Conservation (phyloP, 2,797 vertebrate species). For the Prunella strophiata region DNA sequence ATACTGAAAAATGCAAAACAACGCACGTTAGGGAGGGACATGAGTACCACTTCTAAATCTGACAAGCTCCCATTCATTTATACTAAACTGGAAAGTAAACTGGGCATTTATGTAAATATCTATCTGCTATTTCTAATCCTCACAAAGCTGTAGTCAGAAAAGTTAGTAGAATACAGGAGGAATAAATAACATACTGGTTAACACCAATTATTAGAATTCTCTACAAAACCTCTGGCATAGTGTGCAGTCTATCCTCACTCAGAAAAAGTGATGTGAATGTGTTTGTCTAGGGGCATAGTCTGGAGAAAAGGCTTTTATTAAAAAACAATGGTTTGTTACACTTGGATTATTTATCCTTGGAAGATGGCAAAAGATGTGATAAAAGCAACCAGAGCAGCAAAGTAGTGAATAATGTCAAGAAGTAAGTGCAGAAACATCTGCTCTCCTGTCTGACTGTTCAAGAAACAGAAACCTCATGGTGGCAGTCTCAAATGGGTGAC, state of each 20-base stretch:
- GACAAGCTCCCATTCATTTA: background rate
- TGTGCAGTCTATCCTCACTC: background rate
- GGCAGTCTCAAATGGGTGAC: background rate
- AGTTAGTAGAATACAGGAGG: background rate
- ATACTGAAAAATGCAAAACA: background rate
- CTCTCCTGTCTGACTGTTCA: background rate
- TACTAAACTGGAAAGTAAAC: background rate
- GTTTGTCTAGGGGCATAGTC: background rate
- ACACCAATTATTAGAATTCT: background rate
- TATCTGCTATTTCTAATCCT: background rate
- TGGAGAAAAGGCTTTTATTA: background rate
- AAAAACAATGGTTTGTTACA: background rate
- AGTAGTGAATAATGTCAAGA: background rate
- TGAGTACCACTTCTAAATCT: background rate
- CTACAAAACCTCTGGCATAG: background rate
- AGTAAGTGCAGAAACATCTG: background rate
- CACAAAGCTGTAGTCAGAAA: background rate
- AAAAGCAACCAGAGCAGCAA: background rate
- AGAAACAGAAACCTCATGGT: background rate
- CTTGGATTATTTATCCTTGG: background rate
- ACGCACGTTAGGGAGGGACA: background rate
- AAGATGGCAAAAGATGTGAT: background rate
- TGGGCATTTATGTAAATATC: background rate
- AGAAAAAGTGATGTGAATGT: background rate
- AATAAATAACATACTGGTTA: background rate